phyloP scores from a whole-genome alignment of 2,888 invertebrate species.

The Pollenia amentaria region DNA sequence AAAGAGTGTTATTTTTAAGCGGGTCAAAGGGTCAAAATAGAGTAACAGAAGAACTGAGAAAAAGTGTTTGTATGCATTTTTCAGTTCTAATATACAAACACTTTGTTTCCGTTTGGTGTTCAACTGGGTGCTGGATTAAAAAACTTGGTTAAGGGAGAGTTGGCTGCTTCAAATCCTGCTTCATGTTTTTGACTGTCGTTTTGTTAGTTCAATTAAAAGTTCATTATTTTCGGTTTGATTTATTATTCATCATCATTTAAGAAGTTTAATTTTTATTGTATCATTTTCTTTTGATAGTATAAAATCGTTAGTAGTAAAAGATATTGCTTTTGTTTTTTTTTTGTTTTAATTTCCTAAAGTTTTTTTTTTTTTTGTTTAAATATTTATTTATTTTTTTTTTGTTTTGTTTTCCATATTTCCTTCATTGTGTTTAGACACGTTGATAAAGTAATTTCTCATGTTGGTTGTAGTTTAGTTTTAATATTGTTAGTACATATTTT shows the following conservation, averaged over 20 bases:
- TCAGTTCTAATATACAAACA: no score
- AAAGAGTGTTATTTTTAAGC: no score
- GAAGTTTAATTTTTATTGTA: conserved; percentile 9
- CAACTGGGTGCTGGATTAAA: no score
- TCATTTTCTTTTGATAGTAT: conserved; percentile 62
- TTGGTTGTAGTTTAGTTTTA: conserved; percentile 56
- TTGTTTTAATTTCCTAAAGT: conserved; percentile 51
- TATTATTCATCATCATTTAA: neutral
- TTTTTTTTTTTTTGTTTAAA: conserved; percentile 40
- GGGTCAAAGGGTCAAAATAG: no score
- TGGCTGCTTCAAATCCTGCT: conserved; percentile 35
- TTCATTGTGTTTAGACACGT: conserved; percentile 71
- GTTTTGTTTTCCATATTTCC: conserved; percentile 24
- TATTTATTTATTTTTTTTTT: conserved; percentile 48
- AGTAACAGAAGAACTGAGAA: no score
- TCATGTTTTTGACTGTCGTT: neutral
- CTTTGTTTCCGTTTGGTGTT: neutral
- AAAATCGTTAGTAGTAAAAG: conserved; percentile 73
- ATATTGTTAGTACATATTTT: conserved; percentile 34
- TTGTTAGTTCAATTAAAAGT: neutral
- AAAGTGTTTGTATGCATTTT: no score
- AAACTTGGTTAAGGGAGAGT: neutral
- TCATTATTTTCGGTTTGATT: neutral
- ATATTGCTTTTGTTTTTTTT: conserved; percentile 70
- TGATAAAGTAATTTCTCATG: conserved; percentile 74